Conservation (phyloP, 2,113 vertebrate genomes). For the Pelmatolapia mariae region DNA sequence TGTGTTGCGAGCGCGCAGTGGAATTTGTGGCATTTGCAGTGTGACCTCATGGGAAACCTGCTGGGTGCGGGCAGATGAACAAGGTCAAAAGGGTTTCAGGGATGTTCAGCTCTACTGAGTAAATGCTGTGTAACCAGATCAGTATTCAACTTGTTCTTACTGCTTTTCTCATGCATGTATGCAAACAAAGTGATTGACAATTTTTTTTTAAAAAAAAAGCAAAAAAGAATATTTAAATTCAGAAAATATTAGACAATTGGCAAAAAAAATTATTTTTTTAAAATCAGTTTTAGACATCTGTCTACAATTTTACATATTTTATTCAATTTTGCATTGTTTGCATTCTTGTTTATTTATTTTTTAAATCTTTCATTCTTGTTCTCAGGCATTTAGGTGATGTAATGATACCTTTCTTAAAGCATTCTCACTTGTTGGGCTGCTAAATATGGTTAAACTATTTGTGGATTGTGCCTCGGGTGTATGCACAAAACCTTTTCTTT, state of each 20-base stretch:
- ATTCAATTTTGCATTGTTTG: background rate
- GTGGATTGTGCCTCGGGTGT: background rate
- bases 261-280: rapidly evolving
- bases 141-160: background rate
- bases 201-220: background rate
- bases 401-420: background rate
- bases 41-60: conserved; percentile 8
- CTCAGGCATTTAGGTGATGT: background rate
- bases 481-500: background rate
- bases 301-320: background rate
- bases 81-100: conserved; percentile 1
- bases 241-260: background rate
- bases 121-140: background rate
- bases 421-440: background rate
- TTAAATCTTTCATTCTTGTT: background rate
- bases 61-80: background rate
- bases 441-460: background rate
- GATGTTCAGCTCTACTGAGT: background rate
- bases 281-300: background rate
- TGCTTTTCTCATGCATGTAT: background rate
- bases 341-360: background rate
- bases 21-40: conserved; percentile 17
- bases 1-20: background rate
- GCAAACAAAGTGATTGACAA: background rate
- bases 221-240: background rate